phyloP scores from a whole-genome alignment of 2,797 vertebrate species.

The Coluber constrictor region DNA sequence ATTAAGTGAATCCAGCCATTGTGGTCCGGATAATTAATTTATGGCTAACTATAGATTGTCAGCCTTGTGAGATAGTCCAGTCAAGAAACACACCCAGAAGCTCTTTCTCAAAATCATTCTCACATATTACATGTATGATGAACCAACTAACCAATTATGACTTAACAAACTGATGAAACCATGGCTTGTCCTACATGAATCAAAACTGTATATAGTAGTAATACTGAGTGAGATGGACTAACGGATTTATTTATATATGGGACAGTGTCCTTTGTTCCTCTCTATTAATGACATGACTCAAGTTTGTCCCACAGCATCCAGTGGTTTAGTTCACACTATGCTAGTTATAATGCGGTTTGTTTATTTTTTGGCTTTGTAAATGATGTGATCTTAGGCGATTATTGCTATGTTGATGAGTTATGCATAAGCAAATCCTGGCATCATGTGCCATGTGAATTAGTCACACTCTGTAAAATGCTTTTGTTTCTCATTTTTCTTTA shows the following conservation, averaged over 20 bases:
- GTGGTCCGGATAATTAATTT: not conserved
- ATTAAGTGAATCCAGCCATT: not conserved
- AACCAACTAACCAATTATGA: not conserved
- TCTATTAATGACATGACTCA: not conserved
- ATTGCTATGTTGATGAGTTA: not conserved
- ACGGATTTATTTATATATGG: not conserved
- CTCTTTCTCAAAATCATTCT: not conserved
- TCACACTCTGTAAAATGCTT: not conserved
- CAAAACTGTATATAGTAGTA: not conserved
- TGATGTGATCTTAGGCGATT: not conserved
- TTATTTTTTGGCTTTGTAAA: not conserved
- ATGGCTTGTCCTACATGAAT: not conserved
- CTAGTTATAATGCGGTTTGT: not conserved
- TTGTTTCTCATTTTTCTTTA: not conserved
- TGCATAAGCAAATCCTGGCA: not conserved
- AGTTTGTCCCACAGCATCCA: not conserved
- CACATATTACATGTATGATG: not conserved
- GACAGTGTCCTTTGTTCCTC: not conserved
- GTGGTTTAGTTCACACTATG: not conserved
- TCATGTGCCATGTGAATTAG: not conserved
- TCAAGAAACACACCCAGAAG: too few species aligned
- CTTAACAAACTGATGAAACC: not conserved
- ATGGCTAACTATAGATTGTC: not conserved
- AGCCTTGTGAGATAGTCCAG: too few species aligned
- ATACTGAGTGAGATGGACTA: not conserved